Evolutionary conservation across 2,113 vertebrate genomes (phyloP).

Genomic region (Ahaetulla prasina): DNA sequence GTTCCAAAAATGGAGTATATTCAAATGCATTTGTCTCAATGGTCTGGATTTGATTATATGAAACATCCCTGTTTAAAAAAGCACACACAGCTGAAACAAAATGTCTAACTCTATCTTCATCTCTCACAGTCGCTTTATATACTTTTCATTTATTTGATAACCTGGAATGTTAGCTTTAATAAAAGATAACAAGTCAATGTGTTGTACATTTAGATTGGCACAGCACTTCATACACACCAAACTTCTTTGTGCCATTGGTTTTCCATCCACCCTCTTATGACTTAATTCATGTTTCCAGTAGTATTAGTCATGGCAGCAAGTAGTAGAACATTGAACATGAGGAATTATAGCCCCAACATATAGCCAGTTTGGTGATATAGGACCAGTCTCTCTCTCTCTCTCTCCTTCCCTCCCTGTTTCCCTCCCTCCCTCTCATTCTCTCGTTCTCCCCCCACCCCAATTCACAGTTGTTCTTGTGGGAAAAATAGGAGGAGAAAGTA

Average conservation of each 20-base stretch:
- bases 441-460: too few relatives aligned
- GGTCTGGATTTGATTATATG: slow-evolving; percentile 50
- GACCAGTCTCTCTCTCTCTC: too few relatives aligned
- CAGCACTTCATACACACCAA: neutral
- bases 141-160: neutral
- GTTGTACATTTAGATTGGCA: neutral
- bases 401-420: too few relatives aligned
- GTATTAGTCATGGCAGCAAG: neutral
- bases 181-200: neutral
- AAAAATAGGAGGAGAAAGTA: neutral
- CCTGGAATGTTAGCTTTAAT: neutral
- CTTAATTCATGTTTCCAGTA: neutral
- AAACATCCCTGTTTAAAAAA: slow-evolving; percentile 61
- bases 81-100: neutral
- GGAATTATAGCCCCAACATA: neutral
- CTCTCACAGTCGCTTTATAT: neutral
- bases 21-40: slow-evolving; percentile 54
- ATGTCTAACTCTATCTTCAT: neutral
- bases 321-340: neutral
- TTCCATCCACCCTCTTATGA: neutral
- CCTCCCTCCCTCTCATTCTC: neutral
- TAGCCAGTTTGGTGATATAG: too few relatives aligned
- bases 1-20: slow-evolving; percentile 50
- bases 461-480: neutral
- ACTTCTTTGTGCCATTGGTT: neutral